A percentile compares a stretch with the other conserved stretches of the same genome.
These are phyloP conservation scores for Callithrix jacchus DNA, from an alignment of 2,113 vertebrate species.

Conservation along the genomic window DNA sequence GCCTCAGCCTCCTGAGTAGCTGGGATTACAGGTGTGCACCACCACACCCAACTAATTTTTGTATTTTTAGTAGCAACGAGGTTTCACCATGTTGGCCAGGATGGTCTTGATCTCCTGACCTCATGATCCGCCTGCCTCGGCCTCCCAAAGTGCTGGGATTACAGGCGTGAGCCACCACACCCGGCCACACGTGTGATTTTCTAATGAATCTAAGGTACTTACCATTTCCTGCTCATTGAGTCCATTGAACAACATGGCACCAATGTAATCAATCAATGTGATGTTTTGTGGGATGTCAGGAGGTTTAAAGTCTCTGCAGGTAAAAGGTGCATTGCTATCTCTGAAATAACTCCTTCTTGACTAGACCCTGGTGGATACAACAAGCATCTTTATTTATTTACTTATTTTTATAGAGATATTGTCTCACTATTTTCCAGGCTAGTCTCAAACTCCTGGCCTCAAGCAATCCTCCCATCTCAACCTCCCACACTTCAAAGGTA, in stretches of 20 bases:
- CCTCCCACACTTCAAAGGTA: neutral
- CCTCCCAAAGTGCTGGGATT: too few species aligned
- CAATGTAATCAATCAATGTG: neutral
- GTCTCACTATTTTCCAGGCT: neutral
- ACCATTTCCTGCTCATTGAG: neutral
- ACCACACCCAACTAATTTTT: too few species aligned
- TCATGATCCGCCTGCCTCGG: too few species aligned
- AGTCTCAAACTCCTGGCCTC: neutral
- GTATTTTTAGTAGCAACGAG: too few species aligned
- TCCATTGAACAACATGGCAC: neutral
- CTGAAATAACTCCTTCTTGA: neutral
- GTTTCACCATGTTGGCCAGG: too few species aligned
- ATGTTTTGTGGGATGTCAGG: neutral
- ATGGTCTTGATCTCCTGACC: too few species aligned
- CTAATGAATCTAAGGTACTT: neutral
- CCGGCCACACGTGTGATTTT: neutral
- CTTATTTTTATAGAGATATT: neutral
- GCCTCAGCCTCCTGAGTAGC: too few species aligned
- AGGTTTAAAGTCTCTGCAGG: neutral
- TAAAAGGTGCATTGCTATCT: neutral
- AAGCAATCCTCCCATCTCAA: neutral
- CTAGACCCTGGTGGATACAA: neutral
- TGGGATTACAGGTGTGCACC: too few species aligned
- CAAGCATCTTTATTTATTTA: too few species aligned
- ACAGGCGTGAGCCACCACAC: too few species aligned